Base-by-base conservation (phyloP, 2,888 invertebrate genomes). In the Prosopocoilus inquinatus region DNA sequence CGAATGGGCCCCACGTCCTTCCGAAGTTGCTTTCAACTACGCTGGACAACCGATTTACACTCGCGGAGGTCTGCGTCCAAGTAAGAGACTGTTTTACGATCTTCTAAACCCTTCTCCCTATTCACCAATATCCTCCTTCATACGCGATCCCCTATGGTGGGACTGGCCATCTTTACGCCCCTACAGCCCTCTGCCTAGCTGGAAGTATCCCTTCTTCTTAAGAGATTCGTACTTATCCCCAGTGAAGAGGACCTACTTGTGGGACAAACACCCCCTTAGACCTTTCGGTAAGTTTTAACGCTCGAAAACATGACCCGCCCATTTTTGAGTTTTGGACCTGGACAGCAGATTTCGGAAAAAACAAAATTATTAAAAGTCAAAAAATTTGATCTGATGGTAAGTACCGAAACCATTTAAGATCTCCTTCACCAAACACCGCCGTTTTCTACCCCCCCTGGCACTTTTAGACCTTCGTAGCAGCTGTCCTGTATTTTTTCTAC, bases 101-200 rank as follows among this genome's bases (percentile, higher is more conserved):
- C 82, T 93, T 75, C 82, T 92, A 78, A 88, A 90, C 79, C 92
- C 93, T 64, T 88, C 87, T 71, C 87, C 89, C 52, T 83, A 81
- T 70, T 81, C 89, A 71, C 92, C 92, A 57, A 82, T 90, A 75
- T 89, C 89, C 69, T 85, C 90, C 67, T 87, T 91, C 78, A 87
- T 88, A 67, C 86, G 91, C 75, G 92, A 93, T 82, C 92, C 92
- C 70, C 93, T 91, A 89, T 93, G 92, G 93, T 88, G 88, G 84
- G 86, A 86, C 79, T 84, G 89, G 79, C 91, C 91, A 68, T 86
- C 88, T 78, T 84, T 89, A 78, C 85, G 84, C 76, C 93, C 93
- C 65, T 82, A 87, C 78, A 80, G 80, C 61, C 78, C 80, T 63
- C 81, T 81, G 72, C 82, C 85, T 70, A 84, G 84, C 82, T 85